Base-by-base conservation (phyloP, 2,888 invertebrate species). In the Zygogramma bicolorata region DNA sequence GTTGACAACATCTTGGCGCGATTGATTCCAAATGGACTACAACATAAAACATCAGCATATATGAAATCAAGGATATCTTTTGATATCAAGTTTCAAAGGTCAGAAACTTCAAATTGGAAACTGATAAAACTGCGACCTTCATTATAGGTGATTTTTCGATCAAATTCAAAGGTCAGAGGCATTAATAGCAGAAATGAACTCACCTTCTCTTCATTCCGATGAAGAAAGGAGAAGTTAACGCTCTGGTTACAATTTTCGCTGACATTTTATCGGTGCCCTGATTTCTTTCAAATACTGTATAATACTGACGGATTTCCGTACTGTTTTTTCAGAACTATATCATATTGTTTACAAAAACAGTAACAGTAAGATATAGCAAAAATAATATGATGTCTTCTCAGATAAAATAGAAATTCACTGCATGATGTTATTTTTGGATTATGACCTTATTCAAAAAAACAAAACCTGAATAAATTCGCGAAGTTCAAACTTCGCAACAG, bases 1-100 rank as follows among this genome's bases (percentile, higher is more conserved):
- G 46, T 15, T 63, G 63, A 8, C 29, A 18, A 63, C 63, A 63
- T 63, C 27, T 63, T 63, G 53, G 7, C 5, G n/a, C 53, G 13
- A 27, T 53, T 25, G n/a, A 27, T 6, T 22, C 27, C 25, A 53
- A 53, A 53, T 8, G 15, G 10, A 25, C 53, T 53, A 27, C 25
- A 53, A 53, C 46, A 6, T n/a, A 53, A 25, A 53, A 22, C 25
- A 53, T 27, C 22, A n/a, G 53, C 6, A 25, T 20, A 25, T 3
- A 27, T n/a, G 5, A 25, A 1, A 2, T 8, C 42, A 13, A 13
- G 13, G n/a, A 13, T 53, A 27, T 25, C n/a, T 27, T 6, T 5
- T 5, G 5, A n/a, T 22, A 18, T 10, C n/a, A 10, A 20, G 46
- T 46, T 46, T 3, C 46, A 53, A 53, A 53, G 53, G 53, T 53